Percentiles rank a stretch among this genome's conserved stretches.
phyloP scores from a whole-genome alignment of 2,888 invertebrate species.

The Eupithecia subfuscata region DNA sequence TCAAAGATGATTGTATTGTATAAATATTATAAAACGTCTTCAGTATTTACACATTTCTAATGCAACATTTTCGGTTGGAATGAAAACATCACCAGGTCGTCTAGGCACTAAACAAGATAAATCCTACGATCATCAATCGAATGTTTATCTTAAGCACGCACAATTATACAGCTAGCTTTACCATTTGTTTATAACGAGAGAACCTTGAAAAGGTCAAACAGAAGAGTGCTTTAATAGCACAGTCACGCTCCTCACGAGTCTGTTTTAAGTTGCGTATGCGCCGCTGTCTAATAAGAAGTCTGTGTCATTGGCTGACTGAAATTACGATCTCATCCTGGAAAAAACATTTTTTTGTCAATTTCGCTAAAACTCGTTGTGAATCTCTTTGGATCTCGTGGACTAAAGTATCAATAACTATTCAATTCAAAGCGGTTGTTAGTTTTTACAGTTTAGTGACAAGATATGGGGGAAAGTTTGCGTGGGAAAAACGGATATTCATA shows the following conservation, averaged over 20 bases:
- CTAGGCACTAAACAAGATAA: not conserved
- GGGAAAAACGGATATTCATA: constrained; percentile 21
- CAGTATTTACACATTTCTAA: not conserved
- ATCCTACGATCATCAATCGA: constrained; percentile 1
- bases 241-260: constrained; percentile 73
- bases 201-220: constrained; percentile 55
- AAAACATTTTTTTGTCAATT: not conserved
- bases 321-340: not conserved
- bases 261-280: constrained; percentile 72
- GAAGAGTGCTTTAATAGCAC: constrained; percentile 61
- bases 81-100: not conserved
- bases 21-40: too few species aligned
- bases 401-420: too few species aligned
- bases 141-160: constrained; percentile 21
- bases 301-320: not conserved
- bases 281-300: constrained; percentile 41
- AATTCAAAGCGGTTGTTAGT: not conserved
- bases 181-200: constrained; percentile 41
- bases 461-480: constrained; percentile 13
- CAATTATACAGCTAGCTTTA: constrained; percentile 27
- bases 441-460: not conserved
- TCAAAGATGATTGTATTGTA: too few species aligned
- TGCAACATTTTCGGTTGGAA: not conserved
- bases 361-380: not conserved
- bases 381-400: not conserved